Conservation (phyloP, 1,140 invertebrate species). For the Aphaenogaster rudis region DNA sequence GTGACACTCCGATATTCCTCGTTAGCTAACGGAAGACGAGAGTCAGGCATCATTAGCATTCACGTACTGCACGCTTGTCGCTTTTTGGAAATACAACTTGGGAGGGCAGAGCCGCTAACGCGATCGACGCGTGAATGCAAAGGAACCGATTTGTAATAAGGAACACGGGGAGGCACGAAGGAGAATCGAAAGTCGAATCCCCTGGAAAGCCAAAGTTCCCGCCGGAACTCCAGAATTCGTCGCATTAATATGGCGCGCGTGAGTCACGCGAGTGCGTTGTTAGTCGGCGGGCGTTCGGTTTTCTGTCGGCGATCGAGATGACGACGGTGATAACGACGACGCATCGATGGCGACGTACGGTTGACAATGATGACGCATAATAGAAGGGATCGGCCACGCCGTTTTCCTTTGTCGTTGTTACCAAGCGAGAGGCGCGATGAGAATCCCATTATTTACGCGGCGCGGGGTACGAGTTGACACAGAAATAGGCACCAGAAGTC, state of each 20-base stretch:
- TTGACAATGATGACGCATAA: slow-evolving; percentile 71
- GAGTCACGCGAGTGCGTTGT: slow-evolving; percentile 67
- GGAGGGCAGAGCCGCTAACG: slow-evolving; percentile 64
- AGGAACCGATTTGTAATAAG: slow-evolving; percentile 36
- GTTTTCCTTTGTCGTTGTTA: slow-evolving; percentile 45
- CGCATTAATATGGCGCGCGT: slow-evolving; percentile 64
- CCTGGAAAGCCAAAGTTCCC: slow-evolving; percentile 8
- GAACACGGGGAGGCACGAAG: slow-evolving; percentile 54
- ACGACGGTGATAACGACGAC: slow-evolving; percentile 67
- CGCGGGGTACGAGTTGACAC: slow-evolving; percentile 57
- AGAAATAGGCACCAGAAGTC: slow-evolving; percentile 71
- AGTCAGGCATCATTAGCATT: slow-evolving; percentile 65
- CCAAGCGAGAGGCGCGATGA: slow-evolving; percentile 53
- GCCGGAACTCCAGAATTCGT: slow-evolving; percentile 50
- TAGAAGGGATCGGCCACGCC: slow-evolving; percentile 38
- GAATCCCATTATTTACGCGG: slow-evolving; percentile 75
- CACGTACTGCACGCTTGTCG: slow-evolving; percentile 1
- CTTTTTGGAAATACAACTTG: slow-evolving; percentile 73
- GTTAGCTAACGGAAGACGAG: slow-evolving; percentile 24
- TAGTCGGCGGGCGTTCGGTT: slow-evolving; percentile 64
- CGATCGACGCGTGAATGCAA: slow-evolving; percentile 56
- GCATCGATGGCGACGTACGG: slow-evolving; percentile 36
- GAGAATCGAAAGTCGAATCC: slow-evolving; percentile 34
- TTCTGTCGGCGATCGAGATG: slow-evolving; percentile 70
- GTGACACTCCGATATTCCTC: neutral